Evolutionary conservation across 2,797 vertebrate genomes (phyloP).

Genomic region (Benthosema pterotum): DNA sequence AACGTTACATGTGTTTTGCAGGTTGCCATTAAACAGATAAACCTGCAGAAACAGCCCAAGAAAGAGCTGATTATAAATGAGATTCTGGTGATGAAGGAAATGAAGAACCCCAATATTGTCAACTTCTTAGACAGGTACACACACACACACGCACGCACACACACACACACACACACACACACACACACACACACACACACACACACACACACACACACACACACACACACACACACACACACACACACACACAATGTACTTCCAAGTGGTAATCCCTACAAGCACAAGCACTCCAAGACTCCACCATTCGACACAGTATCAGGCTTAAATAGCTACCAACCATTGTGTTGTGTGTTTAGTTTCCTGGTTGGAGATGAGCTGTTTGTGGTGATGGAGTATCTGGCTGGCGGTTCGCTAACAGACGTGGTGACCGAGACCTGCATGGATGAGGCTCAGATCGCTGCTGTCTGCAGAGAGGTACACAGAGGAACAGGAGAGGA

Average conservation of each 20-base stretch:
- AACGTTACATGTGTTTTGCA: constrained; percentile 57
- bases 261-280: too few species aligned
- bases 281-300: too few species aligned
- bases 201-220: background rate
- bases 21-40: constrained; percentile 99
- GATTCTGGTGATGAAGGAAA: constrained; percentile 98
- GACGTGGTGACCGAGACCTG: constrained; percentile 99
- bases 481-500: background rate
- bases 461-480: constrained; percentile 97
- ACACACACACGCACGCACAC: background rate
- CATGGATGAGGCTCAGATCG: constrained; percentile 98
- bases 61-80: constrained; percentile 99
- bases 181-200: background rate
- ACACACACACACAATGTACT: background rate
- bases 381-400: constrained; percentile 98
- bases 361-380: constrained; percentile 95
- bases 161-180: background rate
- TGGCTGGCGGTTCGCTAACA: constrained; percentile 96
- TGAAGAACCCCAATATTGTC: constrained; percentile 98
- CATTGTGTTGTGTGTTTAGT: constrained; percentile 46
- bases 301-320: too few species aligned
- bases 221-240: background rate
- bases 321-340: too few species aligned
- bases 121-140: constrained; percentile 96
- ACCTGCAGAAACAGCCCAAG: constrained; percentile 98